Percentiles rank a stretch among this genome's conserved stretches.
phyloP scores from a whole-genome alignment of 2,113 vertebrate genomes.

The Astur gentilis region DNA sequence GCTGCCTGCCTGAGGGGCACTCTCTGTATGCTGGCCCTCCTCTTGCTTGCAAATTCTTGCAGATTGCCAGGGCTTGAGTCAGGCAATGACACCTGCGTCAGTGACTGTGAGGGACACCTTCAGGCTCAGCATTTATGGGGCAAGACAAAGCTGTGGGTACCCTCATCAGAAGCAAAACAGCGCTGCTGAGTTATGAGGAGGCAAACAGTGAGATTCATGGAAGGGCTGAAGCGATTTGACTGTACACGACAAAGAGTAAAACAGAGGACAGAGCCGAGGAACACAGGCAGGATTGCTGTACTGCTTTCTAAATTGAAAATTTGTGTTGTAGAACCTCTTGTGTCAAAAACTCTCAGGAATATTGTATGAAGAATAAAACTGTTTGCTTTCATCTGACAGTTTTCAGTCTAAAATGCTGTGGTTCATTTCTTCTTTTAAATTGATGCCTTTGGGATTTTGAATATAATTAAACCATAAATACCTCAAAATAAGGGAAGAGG shows the following conservation, averaged over 20 bases:
- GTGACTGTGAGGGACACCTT: background rate
- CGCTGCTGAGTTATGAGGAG: background rate
- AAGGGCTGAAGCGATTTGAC: background rate
- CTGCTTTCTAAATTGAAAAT: background rate
- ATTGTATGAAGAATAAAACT: background rate
- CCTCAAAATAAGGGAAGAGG: background rate
- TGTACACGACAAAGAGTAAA: background rate
- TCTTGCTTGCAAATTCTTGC: background rate
- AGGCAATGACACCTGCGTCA: background rate
- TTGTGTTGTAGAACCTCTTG: background rate
- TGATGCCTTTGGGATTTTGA: background rate
- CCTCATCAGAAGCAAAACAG: background rate
- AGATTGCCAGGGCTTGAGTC: too few species aligned
- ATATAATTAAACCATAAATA: background rate
- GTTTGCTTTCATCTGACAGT: background rate
- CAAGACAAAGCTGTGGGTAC: background rate
- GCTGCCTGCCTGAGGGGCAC: rapidly evolving
- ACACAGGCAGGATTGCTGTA: background rate
- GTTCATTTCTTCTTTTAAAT: background rate
- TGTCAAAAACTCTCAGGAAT: background rate
- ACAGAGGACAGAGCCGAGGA: background rate
- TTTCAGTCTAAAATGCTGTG: background rate
- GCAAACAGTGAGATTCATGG: background rate
- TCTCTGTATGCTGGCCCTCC: background rate
- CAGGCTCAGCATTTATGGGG: background rate